These are phyloP conservation scores for Anas acuta DNA, from an alignment of 2,797 vertebrate species.

Conservation along the genomic window DNA sequence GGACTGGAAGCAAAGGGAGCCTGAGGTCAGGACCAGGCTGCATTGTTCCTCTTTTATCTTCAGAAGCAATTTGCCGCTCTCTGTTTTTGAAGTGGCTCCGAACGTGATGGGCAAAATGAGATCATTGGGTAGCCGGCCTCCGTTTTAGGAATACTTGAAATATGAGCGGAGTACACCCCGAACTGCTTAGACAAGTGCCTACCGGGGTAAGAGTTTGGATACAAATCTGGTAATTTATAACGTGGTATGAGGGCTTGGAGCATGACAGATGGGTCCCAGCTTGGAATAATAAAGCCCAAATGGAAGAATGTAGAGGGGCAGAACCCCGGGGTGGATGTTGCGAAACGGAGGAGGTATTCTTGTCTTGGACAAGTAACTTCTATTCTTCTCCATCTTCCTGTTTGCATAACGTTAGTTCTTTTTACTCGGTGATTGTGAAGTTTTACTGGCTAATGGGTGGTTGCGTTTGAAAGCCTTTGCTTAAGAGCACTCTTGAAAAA, in stretches of 20 bases:
- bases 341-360: constrained; percentile 35
- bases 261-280: constrained; percentile 1
- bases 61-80: constrained; percentile 50
- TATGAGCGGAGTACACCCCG: background rate
- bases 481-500: background rate
- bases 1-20: constrained; percentile 47
- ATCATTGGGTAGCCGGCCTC: constrained; percentile 30
- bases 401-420: constrained; percentile 36
- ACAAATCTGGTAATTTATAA: background rate
- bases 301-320: constrained; percentile 41
- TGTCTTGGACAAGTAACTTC: constrained; percentile 27
- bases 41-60: constrained; percentile 65
- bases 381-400: constrained; percentile 61
- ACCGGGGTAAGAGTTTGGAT: background rate
- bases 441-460: background rate
- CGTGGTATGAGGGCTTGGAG: background rate
- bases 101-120: constrained; percentile 51
- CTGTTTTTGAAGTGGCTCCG: constrained; percentile 48
- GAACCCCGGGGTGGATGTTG: background rate
- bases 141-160: constrained; percentile 18
- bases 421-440: constrained; percentile 7
- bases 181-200: constrained; percentile 50
- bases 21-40: constrained; percentile 40
- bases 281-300: constrained; percentile 28
- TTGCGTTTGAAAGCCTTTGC: background rate